Percentiles rank a stretch among this genome's conserved stretches.
These are phyloP conservation scores for Peromyscus melanophrys DNA, from an alignment of 2,797 vertebrate genomes.

Conservation along the genomic window DNA sequence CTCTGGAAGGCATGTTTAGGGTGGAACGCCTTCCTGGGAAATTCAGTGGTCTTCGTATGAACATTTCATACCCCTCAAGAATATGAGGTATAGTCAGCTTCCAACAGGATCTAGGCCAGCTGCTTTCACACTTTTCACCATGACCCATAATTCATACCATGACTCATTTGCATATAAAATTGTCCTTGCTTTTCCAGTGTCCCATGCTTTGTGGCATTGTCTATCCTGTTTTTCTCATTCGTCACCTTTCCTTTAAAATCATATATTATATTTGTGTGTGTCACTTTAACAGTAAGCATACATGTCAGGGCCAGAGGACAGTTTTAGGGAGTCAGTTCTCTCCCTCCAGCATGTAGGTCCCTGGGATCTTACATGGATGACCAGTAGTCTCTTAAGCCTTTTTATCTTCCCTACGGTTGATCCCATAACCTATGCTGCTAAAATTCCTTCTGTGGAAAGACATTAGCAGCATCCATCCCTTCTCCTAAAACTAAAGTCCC, in stretches of 20 bases:
- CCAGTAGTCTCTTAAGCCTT: not conserved
- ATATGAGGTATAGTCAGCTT: not conserved
- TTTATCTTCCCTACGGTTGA: not conserved
- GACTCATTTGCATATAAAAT: slow-evolving; percentile 5
- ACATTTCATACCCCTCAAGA: not conserved
- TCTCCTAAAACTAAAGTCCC: not conserved
- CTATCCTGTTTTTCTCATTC: not conserved
- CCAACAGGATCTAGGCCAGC: not conserved
- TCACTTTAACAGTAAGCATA: not conserved
- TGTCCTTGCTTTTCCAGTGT: not conserved
- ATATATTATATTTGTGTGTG: not conserved
- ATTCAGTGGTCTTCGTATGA: not conserved
- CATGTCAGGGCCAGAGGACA: not conserved
- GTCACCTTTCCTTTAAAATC: not conserved
- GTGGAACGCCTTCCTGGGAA: not conserved
- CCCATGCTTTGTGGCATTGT: not conserved
- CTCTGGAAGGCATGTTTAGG: not conserved
- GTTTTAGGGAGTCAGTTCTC: not conserved
- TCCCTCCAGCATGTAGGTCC: not conserved
- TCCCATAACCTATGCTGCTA: not conserved
- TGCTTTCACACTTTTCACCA: slow-evolving; percentile 41
- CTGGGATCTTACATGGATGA: not conserved
- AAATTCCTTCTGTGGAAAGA: not conserved
- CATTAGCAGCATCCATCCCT: not conserved
- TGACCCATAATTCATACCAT: not conserved